These are phyloP conservation scores for Aleiodes leptofemur DNA, from an alignment of 2,888 invertebrate genomes.

Conservation along the genomic window DNA sequence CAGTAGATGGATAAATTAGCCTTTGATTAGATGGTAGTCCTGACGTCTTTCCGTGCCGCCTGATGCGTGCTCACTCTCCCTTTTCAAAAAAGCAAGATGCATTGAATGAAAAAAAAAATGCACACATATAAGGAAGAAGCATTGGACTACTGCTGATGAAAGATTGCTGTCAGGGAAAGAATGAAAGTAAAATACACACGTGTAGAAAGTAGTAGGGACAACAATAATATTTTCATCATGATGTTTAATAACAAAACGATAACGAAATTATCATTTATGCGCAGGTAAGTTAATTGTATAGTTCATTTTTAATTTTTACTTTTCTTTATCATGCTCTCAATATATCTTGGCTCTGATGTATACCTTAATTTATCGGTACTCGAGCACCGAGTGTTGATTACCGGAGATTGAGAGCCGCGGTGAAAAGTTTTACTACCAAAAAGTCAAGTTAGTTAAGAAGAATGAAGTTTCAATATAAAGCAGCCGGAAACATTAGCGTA, in stretches of 20 bases:
- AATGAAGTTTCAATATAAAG: conserved; percentile 16
- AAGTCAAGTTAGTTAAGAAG: not conserved
- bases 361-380: conserved; percentile 36
- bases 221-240: conserved; percentile 32
- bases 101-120: conserved; percentile 45
- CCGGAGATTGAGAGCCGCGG: conserved; percentile 33
- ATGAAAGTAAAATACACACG: conserved; percentile 50
- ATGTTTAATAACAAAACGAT: conserved; percentile 20
- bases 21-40: conserved; percentile 54
- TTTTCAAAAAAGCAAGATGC: conserved; percentile 45
- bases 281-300: conserved; percentile 32
- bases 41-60: conserved; percentile 46
- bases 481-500: conserved; percentile 5
- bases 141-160: conserved; percentile 45
- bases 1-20: conserved; percentile 55
- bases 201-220: conserved; percentile 51
- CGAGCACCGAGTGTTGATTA: conserved; percentile 30
- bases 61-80: conserved; percentile 56
- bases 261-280: conserved; percentile 39
- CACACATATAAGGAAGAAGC: conserved; percentile 53
- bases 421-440: conserved; percentile 15
- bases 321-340: conserved; percentile 1
- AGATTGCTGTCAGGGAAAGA: conserved; percentile 52
- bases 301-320: conserved; percentile 2
- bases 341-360: not conserved